Evolutionary conservation across 1,140 invertebrate species (phyloP).

Genomic region (Chelonus insularis): DNA sequence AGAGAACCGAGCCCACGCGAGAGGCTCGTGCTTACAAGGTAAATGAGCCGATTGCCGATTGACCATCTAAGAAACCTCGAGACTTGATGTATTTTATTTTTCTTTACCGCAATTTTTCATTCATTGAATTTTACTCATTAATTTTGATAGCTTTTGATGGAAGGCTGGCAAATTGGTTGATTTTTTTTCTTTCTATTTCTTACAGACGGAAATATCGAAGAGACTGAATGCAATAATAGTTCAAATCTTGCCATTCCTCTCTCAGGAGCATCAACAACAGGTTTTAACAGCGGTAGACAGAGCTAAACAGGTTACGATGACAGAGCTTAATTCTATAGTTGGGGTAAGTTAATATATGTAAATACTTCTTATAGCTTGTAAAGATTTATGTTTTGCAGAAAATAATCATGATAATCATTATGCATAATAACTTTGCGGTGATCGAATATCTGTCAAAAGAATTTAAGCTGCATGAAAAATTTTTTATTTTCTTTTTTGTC

Average conservation of each 20-base stretch:
- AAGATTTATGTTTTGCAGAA: too few relatives aligned
- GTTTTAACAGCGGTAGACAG: slow-evolving; percentile 90
- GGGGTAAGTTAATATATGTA: slow-evolving; percentile 66
- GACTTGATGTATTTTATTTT: not conserved
- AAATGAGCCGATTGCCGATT: slow-evolving; percentile 7
- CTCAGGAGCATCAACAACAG: slow-evolving; percentile 93
- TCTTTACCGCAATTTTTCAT: not conserved
- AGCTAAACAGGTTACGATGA: slow-evolving; percentile 95
- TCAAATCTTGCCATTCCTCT: slow-evolving; percentile 88
- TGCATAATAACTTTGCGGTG: too few relatives aligned
- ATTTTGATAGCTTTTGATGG: too few relatives aligned
- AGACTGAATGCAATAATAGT: slow-evolving; percentile 87
- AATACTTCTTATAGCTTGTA: not conserved
- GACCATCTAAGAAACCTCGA: not conserved
- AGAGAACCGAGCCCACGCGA: not conserved
- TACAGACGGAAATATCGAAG: slow-evolving; percentile 92
- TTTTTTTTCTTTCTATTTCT: slow-evolving; percentile 41
- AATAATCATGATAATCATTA: too few relatives aligned
- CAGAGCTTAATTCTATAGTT: slow-evolving; percentile 87
- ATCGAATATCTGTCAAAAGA: too few relatives aligned
- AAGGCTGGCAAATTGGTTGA: too few relatives aligned
- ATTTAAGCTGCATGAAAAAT: too few relatives aligned
- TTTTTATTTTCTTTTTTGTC: too few relatives aligned
- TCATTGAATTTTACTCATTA: not conserved
- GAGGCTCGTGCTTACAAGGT: slow-evolving; percentile 1